Evolutionary conservation across 2,113 vertebrate species (phyloP), one percentile per base, ranked within the genome.

Genomic region (Zosterops borbonicus): DNA sequence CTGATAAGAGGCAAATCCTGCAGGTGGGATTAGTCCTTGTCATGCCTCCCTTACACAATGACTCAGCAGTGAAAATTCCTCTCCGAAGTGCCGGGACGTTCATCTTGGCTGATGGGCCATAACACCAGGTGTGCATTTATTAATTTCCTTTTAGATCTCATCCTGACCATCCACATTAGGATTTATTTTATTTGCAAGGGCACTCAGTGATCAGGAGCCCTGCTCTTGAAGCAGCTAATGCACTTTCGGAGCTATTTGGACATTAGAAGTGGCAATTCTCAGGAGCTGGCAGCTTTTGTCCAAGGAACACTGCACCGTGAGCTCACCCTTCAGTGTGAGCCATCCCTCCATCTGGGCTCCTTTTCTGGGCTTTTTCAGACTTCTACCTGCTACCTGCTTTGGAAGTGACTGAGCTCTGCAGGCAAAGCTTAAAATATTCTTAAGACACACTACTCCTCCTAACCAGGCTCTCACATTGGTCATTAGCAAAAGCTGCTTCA

Each of bases 31-130:
- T 33, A 47, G 3, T 37, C 50, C 50, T 12, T 25, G n/a, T 37
- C 27, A 6, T 25, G 33, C 50, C 27, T 67, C 9, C 41, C 27
- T 46, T 12, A 5, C 49, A 9, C 14, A 53, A 11, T 24, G 62
- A 46, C 15, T 44, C 33, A 20, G 52, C 5, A 37, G 50, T 12
- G 39, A 15, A 46, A 56, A 16, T 13, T 77, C 25, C 42, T 23
- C 35, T 37, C 41, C 0, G 0, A 37, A 46, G 21, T 13, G 37
- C 33, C 5, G 50, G 3, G 21, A 20, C 27, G 20, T 15, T 37
- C 50, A 31, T 15, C 49, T 55, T 4, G 5, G 21, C 33, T 56
- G 44, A 65, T 19, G 33, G 12, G 41, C 27, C 33, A 1, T 16
- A 20, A 47, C n/a, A 35, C 3, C 12, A 7, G 3, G 11, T 25